phyloP scores from a whole-genome alignment of 2,797 vertebrate genomes.

The Pantherophis vulpinus region DNA sequence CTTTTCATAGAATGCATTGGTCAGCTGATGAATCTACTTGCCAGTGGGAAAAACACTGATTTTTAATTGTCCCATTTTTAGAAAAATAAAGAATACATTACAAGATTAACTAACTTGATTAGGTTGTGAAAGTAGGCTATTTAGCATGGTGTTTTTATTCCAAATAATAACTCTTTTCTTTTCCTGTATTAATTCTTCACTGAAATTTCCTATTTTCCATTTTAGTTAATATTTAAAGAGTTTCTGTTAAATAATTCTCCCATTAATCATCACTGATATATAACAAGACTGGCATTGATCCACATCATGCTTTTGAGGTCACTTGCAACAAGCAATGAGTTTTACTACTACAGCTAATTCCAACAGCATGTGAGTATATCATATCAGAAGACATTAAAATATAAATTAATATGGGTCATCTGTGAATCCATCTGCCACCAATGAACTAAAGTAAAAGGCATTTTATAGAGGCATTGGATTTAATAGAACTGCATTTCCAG shows the following conservation, averaged over 20 bases:
- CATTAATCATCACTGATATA: background rate
- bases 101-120: rapidly evolving
- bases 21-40: background rate
- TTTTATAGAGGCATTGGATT: background rate
- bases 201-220: background rate
- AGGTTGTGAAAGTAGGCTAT: background rate
- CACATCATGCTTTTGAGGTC: background rate
- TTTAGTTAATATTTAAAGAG: conserved; percentile 17
- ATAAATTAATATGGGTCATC: conserved; percentile 22
- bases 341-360: conserved; percentile 2
- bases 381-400: conserved; percentile 11
- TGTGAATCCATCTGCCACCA: conserved; percentile 11
- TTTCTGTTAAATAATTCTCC: background rate
- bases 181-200: background rate
- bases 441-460: background rate
- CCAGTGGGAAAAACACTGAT: background rate
- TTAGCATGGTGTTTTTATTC: background rate
- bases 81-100: background rate
- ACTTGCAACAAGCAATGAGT: background rate
- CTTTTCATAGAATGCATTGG: background rate
- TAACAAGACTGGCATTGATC: background rate
- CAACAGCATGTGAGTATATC: background rate
- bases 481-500: background rate
- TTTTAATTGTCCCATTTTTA: background rate
- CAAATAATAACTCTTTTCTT: background rate